phyloP scores from a whole-genome alignment of 2,888 invertebrate genomes.

The Pyrgus malvae region DNA sequence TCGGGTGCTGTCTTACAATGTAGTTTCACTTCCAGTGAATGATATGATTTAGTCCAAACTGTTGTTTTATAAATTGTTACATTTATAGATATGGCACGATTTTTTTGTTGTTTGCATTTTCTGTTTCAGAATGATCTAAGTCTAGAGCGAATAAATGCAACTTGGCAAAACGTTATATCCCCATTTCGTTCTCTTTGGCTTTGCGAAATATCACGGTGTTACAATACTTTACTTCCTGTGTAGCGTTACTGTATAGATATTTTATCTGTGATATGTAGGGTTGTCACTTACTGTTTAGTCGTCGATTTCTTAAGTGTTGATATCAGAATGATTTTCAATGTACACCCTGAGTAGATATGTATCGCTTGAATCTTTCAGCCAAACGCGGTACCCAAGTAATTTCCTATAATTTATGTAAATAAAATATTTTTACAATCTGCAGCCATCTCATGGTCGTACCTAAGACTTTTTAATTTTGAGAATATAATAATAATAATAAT shows the following conservation, averaged over 20 bases:
- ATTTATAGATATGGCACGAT: slow-evolving; percentile 58
- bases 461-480: slow-evolving; percentile 67
- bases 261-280: slow-evolving; percentile 71
- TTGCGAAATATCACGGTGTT: slow-evolving; percentile 78
- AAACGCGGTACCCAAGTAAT: slow-evolving; percentile 68
- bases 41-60: slow-evolving; percentile 46
- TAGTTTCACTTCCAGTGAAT: slow-evolving; percentile 51
- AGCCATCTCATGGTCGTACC: slow-evolving; percentile 80
- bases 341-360: slow-evolving; percentile 72
- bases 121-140: slow-evolving; percentile 42
- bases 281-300: slow-evolving; percentile 42
- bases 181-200: slow-evolving; percentile 73
- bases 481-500: slow-evolving; percentile 63
- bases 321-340: slow-evolving; percentile 47
- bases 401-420: slow-evolving; percentile 76
- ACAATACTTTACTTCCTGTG: slow-evolving; percentile 61
- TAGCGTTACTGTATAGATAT: slow-evolving; percentile 45
- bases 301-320: slow-evolving; percentile 37
- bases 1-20: slow-evolving; percentile 9
- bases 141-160: slow-evolving; percentile 66
- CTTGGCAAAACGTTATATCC: slow-evolving; percentile 56
- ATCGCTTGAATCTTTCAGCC: slow-evolving; percentile 46
- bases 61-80: slow-evolving; percentile 15
- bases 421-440: slow-evolving; percentile 76
- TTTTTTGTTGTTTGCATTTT: slow-evolving; percentile 34